Percentiles rank a stretch among this genome's conserved stretches.
Conservation (phyloP, 2,888 invertebrate genomes). For the Ptychoptera albimana region DNA sequence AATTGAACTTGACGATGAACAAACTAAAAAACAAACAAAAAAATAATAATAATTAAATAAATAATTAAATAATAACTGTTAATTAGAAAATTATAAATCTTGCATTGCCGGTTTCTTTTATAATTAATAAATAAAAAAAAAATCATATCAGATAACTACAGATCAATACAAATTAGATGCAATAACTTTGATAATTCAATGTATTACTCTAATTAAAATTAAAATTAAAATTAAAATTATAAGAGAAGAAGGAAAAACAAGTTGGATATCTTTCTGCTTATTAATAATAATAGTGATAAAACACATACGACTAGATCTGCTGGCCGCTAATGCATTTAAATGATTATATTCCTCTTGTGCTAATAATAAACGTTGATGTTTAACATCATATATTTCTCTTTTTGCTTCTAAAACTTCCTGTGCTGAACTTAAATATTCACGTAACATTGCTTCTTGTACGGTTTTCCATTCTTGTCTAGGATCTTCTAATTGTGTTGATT, state of each 20-base stretch:
- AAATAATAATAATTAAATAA: conserved; percentile 8
- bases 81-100: neutral
- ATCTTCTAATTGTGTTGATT: conserved; percentile 91
- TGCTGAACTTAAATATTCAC: conserved; percentile 89
- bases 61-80: neutral
- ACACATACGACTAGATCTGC: conserved; percentile 71
- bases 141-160: too few relatives aligned
- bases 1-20: conserved; percentile 73
- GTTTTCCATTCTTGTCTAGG: conserved; percentile 93
- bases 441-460: conserved; percentile 91
- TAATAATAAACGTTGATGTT: conserved; percentile 81
- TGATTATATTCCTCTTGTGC: conserved; percentile 95
- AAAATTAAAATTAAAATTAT: too few relatives aligned
- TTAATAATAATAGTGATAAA: too few relatives aligned
- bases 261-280: too few relatives aligned
- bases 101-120: too few relatives aligned
- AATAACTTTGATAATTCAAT: too few relatives aligned
- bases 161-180: too few relatives aligned
- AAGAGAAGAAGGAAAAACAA: too few relatives aligned
- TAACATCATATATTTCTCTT: conserved; percentile 90
- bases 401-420: conserved; percentile 93
- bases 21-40: conserved; percentile 40
- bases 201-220: too few relatives aligned
- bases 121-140: too few relatives aligned
- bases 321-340: conserved; percentile 76